Percentiles rank a stretch among this genome's conserved stretches.
These are phyloP conservation scores for Calliphora vomitoria DNA, from an alignment of 2,888 invertebrate genomes.

Conservation along the genomic window DNA sequence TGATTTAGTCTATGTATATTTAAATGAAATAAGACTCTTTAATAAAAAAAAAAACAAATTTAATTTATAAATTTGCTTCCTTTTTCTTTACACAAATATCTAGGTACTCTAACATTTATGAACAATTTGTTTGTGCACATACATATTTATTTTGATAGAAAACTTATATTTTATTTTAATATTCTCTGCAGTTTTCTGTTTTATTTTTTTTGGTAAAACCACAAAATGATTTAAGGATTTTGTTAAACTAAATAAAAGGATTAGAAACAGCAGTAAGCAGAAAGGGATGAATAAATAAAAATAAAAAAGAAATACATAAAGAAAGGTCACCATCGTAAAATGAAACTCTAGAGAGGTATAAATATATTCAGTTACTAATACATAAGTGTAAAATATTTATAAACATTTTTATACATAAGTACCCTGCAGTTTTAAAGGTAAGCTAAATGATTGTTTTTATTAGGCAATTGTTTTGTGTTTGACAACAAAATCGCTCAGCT, in stretches of 20 bases:
- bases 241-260: conserved; percentile 33
- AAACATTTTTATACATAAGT: too few species aligned
- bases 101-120: neutral
- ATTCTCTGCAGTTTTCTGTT: neutral
- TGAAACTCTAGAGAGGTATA: neutral
- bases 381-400: neutral
- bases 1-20: neutral
- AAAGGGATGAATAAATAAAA: neutral
- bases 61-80: neutral
- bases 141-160: neutral
- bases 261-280: conserved; percentile 6
- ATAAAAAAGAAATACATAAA: neutral
- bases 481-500: too few species aligned
- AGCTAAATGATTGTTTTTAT: too few species aligned
- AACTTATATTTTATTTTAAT: conserved; percentile 23
- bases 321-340: conserved; percentile 18
- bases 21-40: too few species aligned
- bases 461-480: too few species aligned
- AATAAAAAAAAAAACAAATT: neutral
- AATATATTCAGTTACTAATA: neutral
- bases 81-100: neutral
- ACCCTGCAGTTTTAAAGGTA: too few species aligned
- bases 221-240: conserved; percentile 39
- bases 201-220: conserved; percentile 18
- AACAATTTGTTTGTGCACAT: neutral